Evolutionary conservation across 2,888 invertebrate genomes (phyloP), one percentile per base, ranked within the genome.

Genomic region (Euplexia lucipara): DNA sequence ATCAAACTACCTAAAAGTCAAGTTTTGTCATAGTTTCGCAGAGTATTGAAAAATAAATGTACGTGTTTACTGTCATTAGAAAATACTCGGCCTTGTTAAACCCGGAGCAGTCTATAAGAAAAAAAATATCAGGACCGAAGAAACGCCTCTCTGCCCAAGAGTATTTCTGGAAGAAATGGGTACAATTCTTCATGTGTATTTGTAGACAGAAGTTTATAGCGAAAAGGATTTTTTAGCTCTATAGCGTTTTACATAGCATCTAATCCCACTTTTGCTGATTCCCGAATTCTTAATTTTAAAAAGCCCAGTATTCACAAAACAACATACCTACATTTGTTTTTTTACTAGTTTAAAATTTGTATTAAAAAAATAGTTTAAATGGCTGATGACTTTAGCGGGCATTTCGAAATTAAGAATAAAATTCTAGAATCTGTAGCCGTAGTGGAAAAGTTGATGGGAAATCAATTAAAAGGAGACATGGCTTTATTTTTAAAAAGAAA

Each of bases 121-220:
- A 91, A 81, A 81, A 83, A 65, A 75, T 84, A 41, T 77, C 85
- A 41, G 87, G 87, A 1, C 89, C 90, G 48, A 95, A 91, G 91
- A 94, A 94, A 84, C 90, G 91, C 3, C 78, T 93, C 71, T 90
- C 90, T 45, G 87, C 92, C 58, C 93, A 92, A 74, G 93, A 94
- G 75, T 92, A 93, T 88, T 92, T 91, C 76, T 93, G 92, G 95
- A 94, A 92, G 83, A 93, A 94, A 93, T 93, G 93, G 95, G 94
- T 95, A 94, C 78, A 58, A 26, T 12, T 49, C 49, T 22, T 34
- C 16, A 34, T 22, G 3, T 48, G 10, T 70, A 35, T 53, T 54
- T 42, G 56, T 72, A 70, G 53, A 4, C 20, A 51, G 6, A 30
- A 20, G 34, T n/a, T n/a, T 14, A 47, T 37, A 20, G 16, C 16